Percentiles rank a stretch among this genome's conserved stretches.
Conservation (phyloP, 2,113 vertebrate species). For the Sinocyclocheilus grahami region DNA sequence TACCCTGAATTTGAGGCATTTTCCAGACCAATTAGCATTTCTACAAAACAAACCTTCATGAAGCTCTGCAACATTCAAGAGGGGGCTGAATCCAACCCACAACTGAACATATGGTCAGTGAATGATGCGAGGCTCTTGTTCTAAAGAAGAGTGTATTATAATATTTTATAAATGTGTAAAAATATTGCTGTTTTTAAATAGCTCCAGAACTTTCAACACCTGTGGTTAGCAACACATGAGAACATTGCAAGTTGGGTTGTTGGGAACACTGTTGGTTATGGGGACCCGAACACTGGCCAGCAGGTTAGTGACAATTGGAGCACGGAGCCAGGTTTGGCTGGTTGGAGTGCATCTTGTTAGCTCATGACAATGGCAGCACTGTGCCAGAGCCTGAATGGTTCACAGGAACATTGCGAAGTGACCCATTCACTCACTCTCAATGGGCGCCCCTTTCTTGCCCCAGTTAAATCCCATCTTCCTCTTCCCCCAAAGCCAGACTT, state of each 20-base stretch:
- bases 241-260: background rate
- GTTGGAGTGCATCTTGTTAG: conserved; percentile 67
- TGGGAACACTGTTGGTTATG: background rate
- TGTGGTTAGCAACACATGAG: background rate
- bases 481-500: background rate
- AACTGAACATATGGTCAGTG: background rate
- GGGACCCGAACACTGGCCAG: background rate
- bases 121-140: conserved; percentile 7
- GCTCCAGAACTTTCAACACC: background rate
- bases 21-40: background rate
- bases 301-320: conserved; percentile 34
- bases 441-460: conserved; percentile 55
- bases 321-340: conserved; percentile 44
- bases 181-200: background rate
- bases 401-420: conserved; percentile 64
- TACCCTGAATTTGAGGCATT: background rate
- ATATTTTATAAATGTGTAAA: background rate
- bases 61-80: conserved; percentile 1
- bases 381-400: conserved; percentile 68
- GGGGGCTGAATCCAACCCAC: conserved; percentile 12
- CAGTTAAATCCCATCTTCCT: conserved; percentile 50
- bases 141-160: background rate
- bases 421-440: conserved; percentile 68
- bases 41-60: background rate
- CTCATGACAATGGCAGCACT: conserved; percentile 70